phyloP scores from a whole-genome alignment of 2,113 vertebrate species.

The Antechinus flavipes region DNA sequence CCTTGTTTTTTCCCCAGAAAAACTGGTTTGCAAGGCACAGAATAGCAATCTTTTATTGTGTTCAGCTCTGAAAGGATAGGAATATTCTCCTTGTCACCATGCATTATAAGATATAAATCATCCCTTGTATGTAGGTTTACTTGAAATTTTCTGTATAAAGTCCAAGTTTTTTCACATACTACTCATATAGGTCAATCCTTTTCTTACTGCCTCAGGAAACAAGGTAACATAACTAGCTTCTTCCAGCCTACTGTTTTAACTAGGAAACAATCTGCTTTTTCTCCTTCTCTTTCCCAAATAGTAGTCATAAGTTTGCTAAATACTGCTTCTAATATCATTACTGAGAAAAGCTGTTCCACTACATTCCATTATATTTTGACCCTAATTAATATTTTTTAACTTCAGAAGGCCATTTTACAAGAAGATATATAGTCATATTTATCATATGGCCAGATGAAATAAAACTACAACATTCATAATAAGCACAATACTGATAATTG shows the following conservation, averaged over 20 bases:
- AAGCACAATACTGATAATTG: background rate
- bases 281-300: background rate
- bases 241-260: constrained; percentile 30
- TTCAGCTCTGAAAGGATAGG: background rate
- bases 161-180: background rate
- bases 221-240: background rate
- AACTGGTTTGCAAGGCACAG: background rate
- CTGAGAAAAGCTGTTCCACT: background rate
- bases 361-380: background rate
- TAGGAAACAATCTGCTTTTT: constrained; percentile 46
- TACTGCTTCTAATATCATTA: background rate
- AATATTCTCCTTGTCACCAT: background rate
- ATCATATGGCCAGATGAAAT: background rate
- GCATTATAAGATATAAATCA: background rate
- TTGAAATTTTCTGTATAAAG: constrained; percentile 13
- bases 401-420: background rate
- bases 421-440: background rate
- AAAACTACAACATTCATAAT: background rate
- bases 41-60: background rate
- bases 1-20: background rate
- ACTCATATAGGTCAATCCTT: background rate
- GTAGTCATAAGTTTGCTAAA: background rate
- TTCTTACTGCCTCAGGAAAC: background rate
- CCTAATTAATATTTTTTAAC: background rate
- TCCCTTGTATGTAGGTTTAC: background rate